Conservation (phyloP, 2,888 invertebrate genomes). For the Caenorhabditis sinica region DNA sequence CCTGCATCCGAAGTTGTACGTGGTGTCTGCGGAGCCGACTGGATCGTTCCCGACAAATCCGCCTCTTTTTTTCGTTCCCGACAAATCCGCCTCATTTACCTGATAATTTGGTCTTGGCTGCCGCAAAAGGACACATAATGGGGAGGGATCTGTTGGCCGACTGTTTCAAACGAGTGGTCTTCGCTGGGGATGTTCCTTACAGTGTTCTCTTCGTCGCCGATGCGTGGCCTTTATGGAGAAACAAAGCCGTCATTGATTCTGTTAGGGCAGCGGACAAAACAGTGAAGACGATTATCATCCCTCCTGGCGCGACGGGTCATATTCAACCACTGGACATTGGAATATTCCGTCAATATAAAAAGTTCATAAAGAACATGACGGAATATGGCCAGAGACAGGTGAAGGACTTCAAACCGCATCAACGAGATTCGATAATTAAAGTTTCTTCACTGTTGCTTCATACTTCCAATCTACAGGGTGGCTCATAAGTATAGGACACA, state of each 20-base stretch:
- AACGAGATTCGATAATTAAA: not conserved
- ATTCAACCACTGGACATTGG: conserved; percentile 12
- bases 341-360: not conserved
- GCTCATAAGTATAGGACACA: too few relatives aligned
- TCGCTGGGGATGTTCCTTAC: not conserved
- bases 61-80: too few relatives aligned
- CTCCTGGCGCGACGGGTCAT: not conserved
- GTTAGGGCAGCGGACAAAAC: not conserved
- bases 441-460: too few relatives aligned
- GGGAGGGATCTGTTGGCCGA: not conserved
- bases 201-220: not conserved
- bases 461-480: too few relatives aligned
- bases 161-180: not conserved
- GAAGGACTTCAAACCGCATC: not conserved
- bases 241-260: not conserved
- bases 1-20: not conserved
- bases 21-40: not conserved
- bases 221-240: not conserved
- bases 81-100: conserved; percentile 1
- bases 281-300: not conserved
- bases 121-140: not conserved
- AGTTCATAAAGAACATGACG: conserved; percentile 2
- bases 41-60: not conserved
- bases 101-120: not conserved
- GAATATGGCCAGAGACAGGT: not conserved